Conservation (phyloP, 2,888 invertebrate genomes). For the Callyntrura guangdongensis region DNA sequence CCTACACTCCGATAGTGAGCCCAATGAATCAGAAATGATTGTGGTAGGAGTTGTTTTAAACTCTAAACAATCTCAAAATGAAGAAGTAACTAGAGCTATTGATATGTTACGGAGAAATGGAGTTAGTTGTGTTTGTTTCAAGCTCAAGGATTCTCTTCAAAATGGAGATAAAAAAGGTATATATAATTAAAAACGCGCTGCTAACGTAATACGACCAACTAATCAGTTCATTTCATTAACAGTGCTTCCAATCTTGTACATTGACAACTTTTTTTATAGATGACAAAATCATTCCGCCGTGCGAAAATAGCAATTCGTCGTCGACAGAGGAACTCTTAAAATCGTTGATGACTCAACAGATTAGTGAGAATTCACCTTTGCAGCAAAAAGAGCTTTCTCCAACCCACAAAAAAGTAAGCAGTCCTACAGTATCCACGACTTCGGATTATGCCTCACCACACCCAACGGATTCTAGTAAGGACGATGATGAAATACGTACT, state of each 20-base stretch:
- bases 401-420: slow-evolving; percentile 67
- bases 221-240: no score
- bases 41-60: slow-evolving; percentile 81
- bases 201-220: no score
- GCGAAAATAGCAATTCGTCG: slow-evolving; percentile 43
- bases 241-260: no score
- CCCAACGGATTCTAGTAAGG: slow-evolving; percentile 11
- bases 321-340: slow-evolving; percentile 38
- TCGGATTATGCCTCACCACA: slow-evolving; percentile 64
- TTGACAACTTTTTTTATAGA: not conserved
- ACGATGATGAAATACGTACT: slow-evolving; percentile 19
- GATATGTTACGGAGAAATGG: slow-evolving; percentile 83
- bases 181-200: no score
- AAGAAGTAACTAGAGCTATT: slow-evolving; percentile 83
- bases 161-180: slow-evolving; percentile 74
- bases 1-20: slow-evolving; percentile 59
- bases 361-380: slow-evolving; percentile 5
- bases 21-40: slow-evolving; percentile 69
- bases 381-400: slow-evolving; percentile 43
- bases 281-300: slow-evolving; percentile 9
- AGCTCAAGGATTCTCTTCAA: slow-evolving; percentile 60
- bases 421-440: slow-evolving; percentile 77
- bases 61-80: slow-evolving; percentile 82
- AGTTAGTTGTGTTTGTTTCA: slow-evolving; percentile 83
- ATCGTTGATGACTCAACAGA: slow-evolving; percentile 17